Evolutionary conservation across 30 jellyfish, hydroid and myxozoan species (phyloP).

Genomic region (Sanderia malayensis): DNA sequence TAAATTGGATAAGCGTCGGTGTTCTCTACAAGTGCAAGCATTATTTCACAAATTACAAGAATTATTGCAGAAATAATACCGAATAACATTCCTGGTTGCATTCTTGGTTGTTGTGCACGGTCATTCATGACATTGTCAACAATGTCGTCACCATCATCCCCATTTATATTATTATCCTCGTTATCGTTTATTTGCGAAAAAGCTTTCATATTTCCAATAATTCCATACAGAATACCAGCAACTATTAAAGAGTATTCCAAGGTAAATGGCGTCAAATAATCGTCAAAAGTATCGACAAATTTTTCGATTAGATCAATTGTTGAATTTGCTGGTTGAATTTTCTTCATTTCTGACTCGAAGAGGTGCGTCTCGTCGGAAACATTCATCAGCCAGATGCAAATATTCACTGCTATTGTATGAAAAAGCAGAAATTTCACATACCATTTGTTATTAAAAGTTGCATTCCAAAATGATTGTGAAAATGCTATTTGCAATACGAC

Average conservation of each 20-base stretch:
- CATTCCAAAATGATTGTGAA: constrained; percentile 31
- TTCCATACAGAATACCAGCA: constrained; percentile 39
- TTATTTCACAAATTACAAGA: neutral
- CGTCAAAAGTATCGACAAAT: constrained; percentile 10
- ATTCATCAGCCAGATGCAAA: constrained; percentile 40
- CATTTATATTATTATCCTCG: neutral
- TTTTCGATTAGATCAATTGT: constrained; percentile 13
- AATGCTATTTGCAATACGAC: constrained; percentile 25
- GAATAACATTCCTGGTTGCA: neutral
- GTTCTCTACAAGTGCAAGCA: neutral
- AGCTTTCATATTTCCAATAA: constrained; percentile 18
- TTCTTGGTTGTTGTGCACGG: neutral
- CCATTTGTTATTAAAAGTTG: constrained; percentile 3
- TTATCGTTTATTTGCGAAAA: neutral
- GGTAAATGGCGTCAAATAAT: constrained; percentile 45
- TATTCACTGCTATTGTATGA: constrained; percentile 33
- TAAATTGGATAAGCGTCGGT: neutral
- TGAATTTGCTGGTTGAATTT: neutral
- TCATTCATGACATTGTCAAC: too few species aligned
- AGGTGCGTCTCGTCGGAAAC: constrained; percentile 48
- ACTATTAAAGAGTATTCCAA: constrained; percentile 54
- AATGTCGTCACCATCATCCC: neutral
- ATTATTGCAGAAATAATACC: neutral
- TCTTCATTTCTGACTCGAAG: neutral
- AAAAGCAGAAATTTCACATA: constrained; percentile 3